Conservation (phyloP, 1,140 invertebrate species). For the Manduca sexta region DNA sequence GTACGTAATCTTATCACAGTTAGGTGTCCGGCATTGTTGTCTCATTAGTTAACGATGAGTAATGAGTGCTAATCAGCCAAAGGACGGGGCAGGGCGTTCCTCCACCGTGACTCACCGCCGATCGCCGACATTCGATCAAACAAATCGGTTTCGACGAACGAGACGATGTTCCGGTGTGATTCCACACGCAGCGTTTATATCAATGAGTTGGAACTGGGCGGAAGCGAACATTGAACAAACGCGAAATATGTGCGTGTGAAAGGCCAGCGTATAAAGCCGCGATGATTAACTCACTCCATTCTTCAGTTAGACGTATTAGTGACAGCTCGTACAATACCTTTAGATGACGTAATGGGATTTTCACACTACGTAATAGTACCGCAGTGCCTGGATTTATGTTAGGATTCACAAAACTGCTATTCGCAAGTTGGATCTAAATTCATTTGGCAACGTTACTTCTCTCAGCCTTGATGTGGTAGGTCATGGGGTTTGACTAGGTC, state of each 20-base stretch:
- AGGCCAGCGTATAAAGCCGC: slow-evolving; percentile 14
- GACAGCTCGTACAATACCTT: no score
- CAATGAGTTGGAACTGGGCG: slow-evolving; percentile 21
- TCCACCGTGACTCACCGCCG: slow-evolving; percentile 43
- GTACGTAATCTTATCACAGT: slow-evolving; percentile 6
- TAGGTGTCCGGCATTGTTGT: background rate
- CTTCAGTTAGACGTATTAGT: no score
- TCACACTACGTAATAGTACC: no score
- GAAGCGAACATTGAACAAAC: slow-evolving; percentile 40
- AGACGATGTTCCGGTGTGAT: slow-evolving; percentile 47
- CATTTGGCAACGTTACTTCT: no score
- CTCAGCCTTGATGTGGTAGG: no score
- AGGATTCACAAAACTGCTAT: no score
- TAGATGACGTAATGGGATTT: no score
- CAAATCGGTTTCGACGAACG: slow-evolving; percentile 29
- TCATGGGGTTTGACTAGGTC: no score
- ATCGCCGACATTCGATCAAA: slow-evolving; percentile 23
- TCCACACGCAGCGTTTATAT: slow-evolving; percentile 10
- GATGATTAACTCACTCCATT: no score
- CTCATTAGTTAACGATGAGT: slow-evolving; percentile 37
- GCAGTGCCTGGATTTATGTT: no score
- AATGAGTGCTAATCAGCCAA: slow-evolving; percentile 54
- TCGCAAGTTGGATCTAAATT: no score
- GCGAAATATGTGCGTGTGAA: slow-evolving; percentile 42
- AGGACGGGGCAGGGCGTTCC: slow-evolving; percentile 50